Conservation (phyloP, 2,797 vertebrate species). For the Balearica regulorum region DNA sequence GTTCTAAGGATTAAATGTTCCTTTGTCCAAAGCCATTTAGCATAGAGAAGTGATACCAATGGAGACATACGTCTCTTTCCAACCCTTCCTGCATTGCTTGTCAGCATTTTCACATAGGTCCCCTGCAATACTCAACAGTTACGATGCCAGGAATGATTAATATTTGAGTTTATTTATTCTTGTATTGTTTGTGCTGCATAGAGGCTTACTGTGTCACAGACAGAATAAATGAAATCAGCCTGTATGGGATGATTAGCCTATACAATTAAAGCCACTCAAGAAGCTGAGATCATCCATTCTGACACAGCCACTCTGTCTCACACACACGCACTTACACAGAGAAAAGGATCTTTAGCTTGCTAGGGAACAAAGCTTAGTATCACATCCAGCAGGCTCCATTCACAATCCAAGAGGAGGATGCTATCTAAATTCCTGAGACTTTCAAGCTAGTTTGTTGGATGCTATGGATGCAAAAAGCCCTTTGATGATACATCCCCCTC, state of each 20-base stretch:
- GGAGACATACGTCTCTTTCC: background rate
- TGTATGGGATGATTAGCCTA: background rate
- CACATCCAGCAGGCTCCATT: background rate
- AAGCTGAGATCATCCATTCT: slow-evolving; percentile 36
- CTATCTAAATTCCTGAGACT: slow-evolving; percentile 4
- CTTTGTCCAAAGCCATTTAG: background rate
- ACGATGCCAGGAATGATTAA: background rate
- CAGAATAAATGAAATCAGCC: background rate
- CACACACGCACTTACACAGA: background rate
- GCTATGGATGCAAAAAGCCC: background rate
- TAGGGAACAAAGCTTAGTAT: background rate
- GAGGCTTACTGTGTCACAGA: background rate
- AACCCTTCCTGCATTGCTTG: background rate
- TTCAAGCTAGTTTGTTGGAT: background rate
- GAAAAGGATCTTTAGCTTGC: background rate
- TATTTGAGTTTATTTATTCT: background rate
- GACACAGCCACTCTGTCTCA: background rate
- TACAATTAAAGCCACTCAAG: slow-evolving; percentile 10
- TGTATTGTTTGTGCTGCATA: background rate
- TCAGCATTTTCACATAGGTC: background rate
- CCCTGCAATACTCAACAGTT: background rate
- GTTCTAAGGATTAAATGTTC: background rate
- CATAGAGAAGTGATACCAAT: background rate
- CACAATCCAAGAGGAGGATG: background rate
- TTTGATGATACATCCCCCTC: slow-evolving; percentile 1